Percentiles rank a stretch among this genome's conserved stretches.
phyloP scores from a whole-genome alignment of 2,888 invertebrate species.

The Notocelia uddmanniana region DNA sequence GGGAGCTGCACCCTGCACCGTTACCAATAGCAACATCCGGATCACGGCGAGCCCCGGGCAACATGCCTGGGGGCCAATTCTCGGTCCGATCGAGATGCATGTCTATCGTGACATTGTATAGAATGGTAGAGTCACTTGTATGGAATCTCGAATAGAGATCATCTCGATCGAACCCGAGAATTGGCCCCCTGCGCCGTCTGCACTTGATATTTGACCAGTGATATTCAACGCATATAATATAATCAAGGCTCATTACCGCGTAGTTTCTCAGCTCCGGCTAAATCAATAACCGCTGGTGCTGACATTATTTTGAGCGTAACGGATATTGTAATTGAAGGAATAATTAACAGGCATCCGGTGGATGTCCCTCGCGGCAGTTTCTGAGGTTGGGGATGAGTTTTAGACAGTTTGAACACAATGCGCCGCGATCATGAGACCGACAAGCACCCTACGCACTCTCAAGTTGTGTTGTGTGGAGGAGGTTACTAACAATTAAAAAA shows the following conservation, averaged over 20 bases:
- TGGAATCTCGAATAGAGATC: no score
- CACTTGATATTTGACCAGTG: constrained; percentile 44
- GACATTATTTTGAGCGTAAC: constrained; percentile 31
- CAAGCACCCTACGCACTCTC: constrained; percentile 16
- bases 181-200: constrained; percentile 51
- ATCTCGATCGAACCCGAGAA: no score
- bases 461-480: constrained; percentile 19
- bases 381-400: constrained; percentile 32
- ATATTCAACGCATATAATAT: constrained; percentile 27
- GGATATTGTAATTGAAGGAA: constrained; percentile 40
- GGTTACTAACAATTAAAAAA: background rate
- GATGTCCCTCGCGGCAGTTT: constrained; percentile 35
- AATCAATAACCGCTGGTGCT: constrained; percentile 36
- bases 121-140: no score
- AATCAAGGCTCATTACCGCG: constrained; percentile 1
- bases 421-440: background rate
- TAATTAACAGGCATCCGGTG: constrained; percentile 35
- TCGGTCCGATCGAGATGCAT: no score
- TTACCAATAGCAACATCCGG: constrained; percentile 67
- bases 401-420: constrained; percentile 19
- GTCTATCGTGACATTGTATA: no score
- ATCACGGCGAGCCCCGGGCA: constrained; percentile 53
- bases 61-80: no score
- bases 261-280: background rate
- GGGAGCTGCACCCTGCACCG: constrained; percentile 47